Conservation (phyloP, 2,797 vertebrate species). For the Diplodus puntazzo region DNA sequence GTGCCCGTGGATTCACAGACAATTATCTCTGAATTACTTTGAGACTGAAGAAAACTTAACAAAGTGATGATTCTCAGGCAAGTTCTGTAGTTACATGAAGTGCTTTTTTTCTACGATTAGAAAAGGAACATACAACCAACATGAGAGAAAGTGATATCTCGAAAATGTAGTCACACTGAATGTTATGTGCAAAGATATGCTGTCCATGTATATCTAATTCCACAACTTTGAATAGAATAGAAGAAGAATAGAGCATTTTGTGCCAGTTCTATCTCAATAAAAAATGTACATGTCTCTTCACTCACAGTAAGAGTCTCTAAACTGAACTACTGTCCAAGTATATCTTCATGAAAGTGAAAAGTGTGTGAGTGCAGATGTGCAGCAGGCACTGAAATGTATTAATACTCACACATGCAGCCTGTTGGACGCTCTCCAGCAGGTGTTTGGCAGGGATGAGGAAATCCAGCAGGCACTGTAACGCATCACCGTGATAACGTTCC, state of each 20-base stretch:
- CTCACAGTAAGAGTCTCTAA: neutral
- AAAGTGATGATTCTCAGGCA: neutral
- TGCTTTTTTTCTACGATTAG: neutral
- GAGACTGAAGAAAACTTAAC: neutral
- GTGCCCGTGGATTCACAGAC: neutral
- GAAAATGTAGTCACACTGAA: no score
- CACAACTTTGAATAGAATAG: neutral
- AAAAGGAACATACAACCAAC: neutral
- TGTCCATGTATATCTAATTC: neutral
- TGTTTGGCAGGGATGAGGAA: constrained; percentile 96
- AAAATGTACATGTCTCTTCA: neutral
- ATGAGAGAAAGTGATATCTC: neutral
- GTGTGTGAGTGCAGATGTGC: neutral
- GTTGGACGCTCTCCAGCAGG: constrained; percentile 92
- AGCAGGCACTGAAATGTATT: neutral
- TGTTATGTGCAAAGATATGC: neutral
- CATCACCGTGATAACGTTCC: constrained; percentile 91
- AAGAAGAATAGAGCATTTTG: neutral
- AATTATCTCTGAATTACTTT: neutral
- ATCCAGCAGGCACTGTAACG: constrained; percentile 92
- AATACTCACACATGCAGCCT: constrained; percentile 93
- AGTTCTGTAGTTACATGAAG: neutral
- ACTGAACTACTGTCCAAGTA: neutral
- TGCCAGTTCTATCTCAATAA: neutral
- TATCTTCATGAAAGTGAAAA: neutral